Evolutionary conservation across 2,113 vertebrate genomes (phyloP).

Genomic region (Hystrix brachyura): DNA sequence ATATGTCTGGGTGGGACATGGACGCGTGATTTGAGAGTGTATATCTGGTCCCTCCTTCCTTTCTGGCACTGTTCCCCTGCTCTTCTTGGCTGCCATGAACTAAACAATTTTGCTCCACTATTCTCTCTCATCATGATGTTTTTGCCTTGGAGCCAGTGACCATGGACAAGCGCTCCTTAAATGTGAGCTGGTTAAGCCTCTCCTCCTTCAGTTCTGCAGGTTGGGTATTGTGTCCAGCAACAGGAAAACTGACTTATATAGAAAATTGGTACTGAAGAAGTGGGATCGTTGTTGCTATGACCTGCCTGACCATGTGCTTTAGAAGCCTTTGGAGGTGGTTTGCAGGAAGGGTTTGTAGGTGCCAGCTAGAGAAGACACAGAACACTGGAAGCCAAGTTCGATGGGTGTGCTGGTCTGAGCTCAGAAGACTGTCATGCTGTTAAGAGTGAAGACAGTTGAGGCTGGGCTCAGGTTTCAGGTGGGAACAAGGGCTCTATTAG

Average conservation of each 20-base stretch:
- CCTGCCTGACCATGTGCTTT: not conserved
- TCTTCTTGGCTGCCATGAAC: not conserved
- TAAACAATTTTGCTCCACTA: not conserved
- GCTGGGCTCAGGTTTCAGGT: not conserved
- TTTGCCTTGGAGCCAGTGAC: not conserved
- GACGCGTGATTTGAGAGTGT: not conserved
- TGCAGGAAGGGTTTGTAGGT: not conserved
- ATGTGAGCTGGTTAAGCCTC: not conserved
- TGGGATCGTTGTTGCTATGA: not conserved
- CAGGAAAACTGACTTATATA: not conserved
- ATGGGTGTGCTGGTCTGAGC: not conserved
- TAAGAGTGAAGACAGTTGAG: not conserved
- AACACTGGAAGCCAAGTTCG: not conserved
- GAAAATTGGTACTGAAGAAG: not conserved
- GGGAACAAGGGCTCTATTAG: not conserved
- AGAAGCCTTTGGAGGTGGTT: not conserved
- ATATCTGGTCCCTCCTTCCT: not conserved
- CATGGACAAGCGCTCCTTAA: not conserved
- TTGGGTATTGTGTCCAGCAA: not conserved
- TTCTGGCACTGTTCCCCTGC: not conserved
- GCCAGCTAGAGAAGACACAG: not conserved
- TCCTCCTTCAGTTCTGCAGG: not conserved
- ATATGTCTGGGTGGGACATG: not conserved
- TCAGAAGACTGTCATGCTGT: not conserved
- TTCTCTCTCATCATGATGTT: not conserved